A percentile compares a stretch with the other conserved stretches of the same genome.
Evolutionary conservation across 2,888 invertebrate genomes (phyloP).

Genomic region (Micoletzkya japonica): DNA sequence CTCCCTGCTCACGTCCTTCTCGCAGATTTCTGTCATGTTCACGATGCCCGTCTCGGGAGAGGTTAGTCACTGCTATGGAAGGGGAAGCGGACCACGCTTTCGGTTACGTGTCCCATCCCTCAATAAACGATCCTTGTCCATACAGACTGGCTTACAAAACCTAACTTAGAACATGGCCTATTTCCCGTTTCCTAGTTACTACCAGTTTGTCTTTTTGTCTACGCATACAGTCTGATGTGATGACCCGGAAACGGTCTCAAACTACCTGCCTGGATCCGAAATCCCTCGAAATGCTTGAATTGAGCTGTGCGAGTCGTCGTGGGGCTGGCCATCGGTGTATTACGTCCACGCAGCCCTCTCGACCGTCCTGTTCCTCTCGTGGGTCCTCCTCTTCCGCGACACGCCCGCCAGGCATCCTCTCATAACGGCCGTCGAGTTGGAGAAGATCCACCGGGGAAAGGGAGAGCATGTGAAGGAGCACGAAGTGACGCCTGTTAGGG

Average conservation of each 20-base stretch:
- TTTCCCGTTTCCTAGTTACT: no score
- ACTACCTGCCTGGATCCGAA: no score
- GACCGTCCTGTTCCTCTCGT: slow-evolving; percentile 39
- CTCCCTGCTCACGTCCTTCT: slow-evolving; percentile 56
- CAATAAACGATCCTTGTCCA: no score
- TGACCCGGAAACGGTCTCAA: no score
- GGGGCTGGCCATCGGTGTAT: slow-evolving; percentile 49
- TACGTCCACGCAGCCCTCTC: slow-evolving; percentile 47
- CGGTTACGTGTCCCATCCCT: no score
- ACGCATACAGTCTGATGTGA: no score
- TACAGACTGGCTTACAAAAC: no score
- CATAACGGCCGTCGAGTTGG: slow-evolving; percentile 49
- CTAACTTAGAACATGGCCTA: no score
- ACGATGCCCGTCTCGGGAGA: slow-evolving; percentile 58
- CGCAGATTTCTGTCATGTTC: slow-evolving; percentile 57
- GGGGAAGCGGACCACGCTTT: no score
- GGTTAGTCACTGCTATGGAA: slow-evolving; percentile 28
- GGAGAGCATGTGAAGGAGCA: slow-evolving; percentile 40
- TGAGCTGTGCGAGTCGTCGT: slow-evolving; percentile 43
- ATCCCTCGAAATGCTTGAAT: background rate
- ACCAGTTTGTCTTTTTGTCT: no score
- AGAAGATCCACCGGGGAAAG: slow-evolving; percentile 49
- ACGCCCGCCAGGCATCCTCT: slow-evolving; percentile 44
- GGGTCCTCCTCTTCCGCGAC: slow-evolving; percentile 40
- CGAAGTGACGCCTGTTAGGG: slow-evolving; percentile 39